A percentile compares a stretch with the other conserved stretches of the same genome.
phyloP scores from a whole-genome alignment of 1,140 invertebrate genomes.

The Orchestia grillus region DNA sequence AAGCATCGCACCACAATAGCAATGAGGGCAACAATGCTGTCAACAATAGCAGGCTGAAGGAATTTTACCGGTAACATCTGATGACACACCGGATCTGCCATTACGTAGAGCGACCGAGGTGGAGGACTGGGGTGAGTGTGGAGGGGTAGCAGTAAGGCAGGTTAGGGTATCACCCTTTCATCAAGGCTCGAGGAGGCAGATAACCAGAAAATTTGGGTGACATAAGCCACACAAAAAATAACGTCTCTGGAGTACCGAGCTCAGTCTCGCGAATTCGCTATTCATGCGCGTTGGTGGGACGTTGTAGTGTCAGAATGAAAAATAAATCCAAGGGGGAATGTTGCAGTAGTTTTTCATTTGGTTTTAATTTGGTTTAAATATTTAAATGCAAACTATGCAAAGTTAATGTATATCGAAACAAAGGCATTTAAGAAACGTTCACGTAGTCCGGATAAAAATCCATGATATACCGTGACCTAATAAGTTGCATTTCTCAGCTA shows the following conservation, averaged over 20 bases:
- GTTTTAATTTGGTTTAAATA: no score
- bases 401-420: no score
- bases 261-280: neutral
- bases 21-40: conserved; percentile 33
- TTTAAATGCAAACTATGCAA: no score
- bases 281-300: neutral
- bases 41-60: conserved; percentile 29
- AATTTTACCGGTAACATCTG: conserved; percentile 45
- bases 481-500: no score
- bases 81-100: conserved; percentile 40
- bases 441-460: no score
- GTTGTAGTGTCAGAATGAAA: neutral
- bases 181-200: neutral
- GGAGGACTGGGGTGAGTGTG: neutral
- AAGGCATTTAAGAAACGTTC: no score
- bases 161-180: neutral
- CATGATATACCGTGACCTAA: no score
- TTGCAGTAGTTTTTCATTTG: no score
- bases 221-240: conserved; percentile 17
- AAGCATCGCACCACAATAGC: conserved; percentile 38
- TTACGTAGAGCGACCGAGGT: neutral
- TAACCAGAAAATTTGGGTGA: conserved; percentile 18
- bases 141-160: neutral
- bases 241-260: neutral
- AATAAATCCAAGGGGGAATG: no score